Percentiles rank a stretch among this genome's conserved stretches.
phyloP scores from a whole-genome alignment of 2,797 vertebrate species.

The Syngnathus acus region DNA sequence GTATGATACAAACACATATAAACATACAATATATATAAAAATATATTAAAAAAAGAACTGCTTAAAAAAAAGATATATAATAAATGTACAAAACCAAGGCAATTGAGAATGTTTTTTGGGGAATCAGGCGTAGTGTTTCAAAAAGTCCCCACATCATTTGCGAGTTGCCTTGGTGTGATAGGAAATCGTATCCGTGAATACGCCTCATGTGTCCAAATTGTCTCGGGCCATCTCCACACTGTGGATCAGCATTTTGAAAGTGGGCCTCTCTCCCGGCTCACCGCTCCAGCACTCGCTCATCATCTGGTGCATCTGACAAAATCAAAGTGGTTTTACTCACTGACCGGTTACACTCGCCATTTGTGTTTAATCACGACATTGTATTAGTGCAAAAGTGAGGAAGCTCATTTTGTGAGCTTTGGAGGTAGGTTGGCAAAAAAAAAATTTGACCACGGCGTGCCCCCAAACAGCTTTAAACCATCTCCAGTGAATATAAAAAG shows the following conservation, averaged over 20 bases:
- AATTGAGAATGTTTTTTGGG: not conserved
- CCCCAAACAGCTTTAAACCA: too few species aligned
- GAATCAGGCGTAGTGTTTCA: not conserved
- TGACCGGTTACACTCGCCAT: not conserved
- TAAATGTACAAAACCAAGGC: not conserved
- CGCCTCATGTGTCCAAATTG: slow-evolving; percentile 66
- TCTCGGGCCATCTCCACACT: slow-evolving; percentile 79
- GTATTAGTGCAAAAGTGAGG: too few species aligned
- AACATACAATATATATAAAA: not conserved
- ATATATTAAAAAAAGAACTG: not conserved
- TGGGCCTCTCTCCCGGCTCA: slow-evolving; percentile 72
- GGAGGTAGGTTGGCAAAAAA: too few species aligned
- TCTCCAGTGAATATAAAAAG: too few species aligned
- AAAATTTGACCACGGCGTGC: too few species aligned
- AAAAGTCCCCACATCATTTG: not conserved
- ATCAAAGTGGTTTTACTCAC: not conserved
- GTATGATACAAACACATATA: not conserved
- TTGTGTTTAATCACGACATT: not conserved
- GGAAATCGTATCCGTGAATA: not conserved
- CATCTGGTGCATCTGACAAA: slow-evolving; percentile 75
- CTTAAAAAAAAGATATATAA: not conserved
- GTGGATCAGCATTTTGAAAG: slow-evolving; percentile 76
- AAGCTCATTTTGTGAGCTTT: too few species aligned
- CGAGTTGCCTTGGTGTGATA: not conserved
- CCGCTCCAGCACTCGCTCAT: slow-evolving; percentile 91